Evolutionary conservation across 2,113 vertebrate genomes (phyloP), one percentile per base, ranked within the genome.

Genomic region (Thunnus maccoyii): DNA sequence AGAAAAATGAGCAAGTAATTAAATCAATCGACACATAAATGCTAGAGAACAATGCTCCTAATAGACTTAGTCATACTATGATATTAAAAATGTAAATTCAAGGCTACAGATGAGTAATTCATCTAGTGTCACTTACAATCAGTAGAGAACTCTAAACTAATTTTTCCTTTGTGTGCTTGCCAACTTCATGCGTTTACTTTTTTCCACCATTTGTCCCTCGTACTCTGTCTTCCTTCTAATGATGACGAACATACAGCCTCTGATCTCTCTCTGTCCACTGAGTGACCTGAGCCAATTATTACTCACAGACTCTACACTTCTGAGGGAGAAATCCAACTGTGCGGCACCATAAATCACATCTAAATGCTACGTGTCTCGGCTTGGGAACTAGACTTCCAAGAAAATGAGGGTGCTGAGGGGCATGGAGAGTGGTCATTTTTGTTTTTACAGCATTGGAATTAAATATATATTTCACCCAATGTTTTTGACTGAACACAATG

Each of bases 271-370:
- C 47, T 74, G 20, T 73, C 66, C 60, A 71, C 63, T 36, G 3
- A 57, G 15, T 82, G 72, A 66, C 55, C 36, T 17, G 5, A 86
- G 73, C 14, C 72, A 80, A 57, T 18, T 63, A 62, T 79, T 76
- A 32, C 75, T 85, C 74, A 74, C 58, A 36, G 55, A 63, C 76
- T 20, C 65, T 14, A 61, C 76, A 86, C 78, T 86, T 87, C 68
- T 80, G 60, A 85, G 57, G 72, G 76, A 81, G 54, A 89, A 69
- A 84, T 80, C 58, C 81, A 69, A 88, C 78, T 89, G 52, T 84
- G 52, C 64, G 68, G 32, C 56, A 46, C 25, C 69, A 86, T 90
- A 83, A 90, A 87, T 91, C 83, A 55, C 20, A 22, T 54, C 2
- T 10, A 69, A 85, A 80, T 61, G 56, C 72, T 64, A n/a, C 7